Evolutionary conservation across 2,797 vertebrate genomes (phyloP).

Genomic region (Peromyscus eremicus): DNA sequence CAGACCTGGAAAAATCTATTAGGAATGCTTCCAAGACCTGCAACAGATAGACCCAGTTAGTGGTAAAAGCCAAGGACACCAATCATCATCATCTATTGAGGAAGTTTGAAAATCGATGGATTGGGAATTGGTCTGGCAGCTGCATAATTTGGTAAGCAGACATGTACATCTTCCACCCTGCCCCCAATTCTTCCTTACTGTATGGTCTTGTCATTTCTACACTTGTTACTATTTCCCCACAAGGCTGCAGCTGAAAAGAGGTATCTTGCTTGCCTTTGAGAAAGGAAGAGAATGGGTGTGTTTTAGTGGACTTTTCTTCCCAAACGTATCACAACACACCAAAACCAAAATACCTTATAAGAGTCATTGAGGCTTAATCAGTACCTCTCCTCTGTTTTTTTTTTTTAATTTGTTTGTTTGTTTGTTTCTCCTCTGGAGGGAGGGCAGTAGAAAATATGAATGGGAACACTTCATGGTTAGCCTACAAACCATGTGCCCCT

Average conservation of each 20-base stretch:
- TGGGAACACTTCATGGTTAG: not conserved
- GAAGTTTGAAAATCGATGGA: not conserved
- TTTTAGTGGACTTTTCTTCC: not conserved
- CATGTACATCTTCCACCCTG: not conserved
- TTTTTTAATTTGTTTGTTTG: not conserved
- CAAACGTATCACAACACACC: not conserved
- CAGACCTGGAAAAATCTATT: not conserved
- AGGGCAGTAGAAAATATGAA: not conserved
- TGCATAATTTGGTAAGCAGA: not conserved
- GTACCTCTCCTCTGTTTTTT: fast-evolving
- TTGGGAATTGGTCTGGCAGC: not conserved
- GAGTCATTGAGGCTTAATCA: not conserved
- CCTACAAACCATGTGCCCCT: not conserved
- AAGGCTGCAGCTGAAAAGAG: not conserved
- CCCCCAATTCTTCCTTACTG: not conserved
- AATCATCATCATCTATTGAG: not conserved
- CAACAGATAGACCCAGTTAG: not conserved
- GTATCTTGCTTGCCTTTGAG: not conserved
- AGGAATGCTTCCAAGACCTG: not conserved
- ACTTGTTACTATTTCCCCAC: not conserved
- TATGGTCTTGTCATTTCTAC: not conserved
- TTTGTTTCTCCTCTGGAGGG: not conserved
- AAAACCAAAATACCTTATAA: not conserved
- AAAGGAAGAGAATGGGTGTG: not conserved
- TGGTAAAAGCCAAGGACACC: not conserved